Evolutionary conservation across 1,140 invertebrate species (phyloP).

Genomic region (Ericerus pela): DNA sequence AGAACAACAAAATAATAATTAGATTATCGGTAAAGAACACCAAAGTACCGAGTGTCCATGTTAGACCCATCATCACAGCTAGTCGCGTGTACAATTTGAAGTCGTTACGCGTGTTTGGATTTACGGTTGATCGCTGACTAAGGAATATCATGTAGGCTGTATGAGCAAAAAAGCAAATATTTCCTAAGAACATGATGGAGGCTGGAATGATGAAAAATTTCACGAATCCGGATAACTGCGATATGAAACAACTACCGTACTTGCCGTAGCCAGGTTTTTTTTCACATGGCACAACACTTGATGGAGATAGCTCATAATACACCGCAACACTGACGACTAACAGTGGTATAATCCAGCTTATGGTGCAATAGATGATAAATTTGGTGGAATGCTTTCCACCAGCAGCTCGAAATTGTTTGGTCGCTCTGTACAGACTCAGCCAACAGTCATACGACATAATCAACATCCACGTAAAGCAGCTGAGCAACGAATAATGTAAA

Average conservation of each 20-base stretch:
- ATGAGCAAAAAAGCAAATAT: constrained; percentile 37
- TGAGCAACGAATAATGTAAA: constrained; percentile 38
- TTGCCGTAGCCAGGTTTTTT: constrained; percentile 34
- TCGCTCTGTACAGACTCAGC: constrained; percentile 36
- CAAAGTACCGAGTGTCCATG: constrained; percentile 38
- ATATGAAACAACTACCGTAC: constrained; percentile 38
- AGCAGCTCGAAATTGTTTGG: constrained; percentile 34
- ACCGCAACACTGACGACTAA: constrained; percentile 34
- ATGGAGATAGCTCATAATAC: constrained; percentile 33
- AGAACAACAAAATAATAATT: constrained; percentile 37
- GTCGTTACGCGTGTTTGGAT: constrained; percentile 28
- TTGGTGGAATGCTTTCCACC: constrained; percentile 30
- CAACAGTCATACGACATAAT: constrained; percentile 43
- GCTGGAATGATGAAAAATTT: constrained; percentile 40
- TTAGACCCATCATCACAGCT: constrained; percentile 38
- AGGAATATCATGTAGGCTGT: constrained; percentile 38
- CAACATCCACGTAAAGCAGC: constrained; percentile 44
- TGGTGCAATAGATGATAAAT: constrained; percentile 37
- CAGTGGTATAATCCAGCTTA: constrained; percentile 38
- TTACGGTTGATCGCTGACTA: constrained; percentile 28
- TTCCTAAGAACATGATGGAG: constrained; percentile 35
- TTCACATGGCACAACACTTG: constrained; percentile 24
- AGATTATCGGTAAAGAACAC: constrained; percentile 34
- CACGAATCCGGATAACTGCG: constrained; percentile 34
- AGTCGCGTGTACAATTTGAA: constrained; percentile 42